Conservation (phyloP, 2,113 vertebrate genomes). For the Podocnemis expansa region DNA sequence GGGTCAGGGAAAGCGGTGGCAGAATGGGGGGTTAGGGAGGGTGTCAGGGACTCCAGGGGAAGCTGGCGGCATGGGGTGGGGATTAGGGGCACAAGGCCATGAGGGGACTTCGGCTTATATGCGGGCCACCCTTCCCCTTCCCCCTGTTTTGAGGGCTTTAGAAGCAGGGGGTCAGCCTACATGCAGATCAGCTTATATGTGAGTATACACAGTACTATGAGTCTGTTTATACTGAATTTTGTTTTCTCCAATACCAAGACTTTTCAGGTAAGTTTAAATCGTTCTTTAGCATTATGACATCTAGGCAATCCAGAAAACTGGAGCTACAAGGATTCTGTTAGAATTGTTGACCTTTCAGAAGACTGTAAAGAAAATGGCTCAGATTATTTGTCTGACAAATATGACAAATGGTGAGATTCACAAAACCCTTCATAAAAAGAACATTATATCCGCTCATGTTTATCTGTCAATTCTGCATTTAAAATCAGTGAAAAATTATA, state of each 20-base stretch:
- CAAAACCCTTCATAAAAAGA: neutral
- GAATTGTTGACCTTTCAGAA: neutral
- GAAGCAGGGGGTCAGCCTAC: too few relatives aligned
- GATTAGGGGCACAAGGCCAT: too few relatives aligned
- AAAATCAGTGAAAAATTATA: conserved; percentile 25
- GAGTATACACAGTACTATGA: neutral
- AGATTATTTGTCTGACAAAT: conserved; percentile 11
- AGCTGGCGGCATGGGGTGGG: too few relatives aligned
- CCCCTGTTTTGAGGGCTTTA: too few relatives aligned
- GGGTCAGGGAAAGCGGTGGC: too few relatives aligned
- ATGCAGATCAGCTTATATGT: too few relatives aligned
- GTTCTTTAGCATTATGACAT: neutral
- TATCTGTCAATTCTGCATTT: conserved; percentile 19
- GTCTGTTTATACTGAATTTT: neutral
- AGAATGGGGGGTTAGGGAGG: too few relatives aligned
- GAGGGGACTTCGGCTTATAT: too few relatives aligned
- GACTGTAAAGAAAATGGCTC: neutral
- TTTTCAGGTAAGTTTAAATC: neutral
- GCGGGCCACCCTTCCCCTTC: too few relatives aligned
- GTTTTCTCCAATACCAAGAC: neutral
- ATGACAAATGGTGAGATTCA: conserved; percentile 31
- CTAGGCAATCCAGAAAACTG: conserved; percentile 1
- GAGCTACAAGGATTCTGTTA: neutral
- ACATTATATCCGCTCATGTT: conserved; percentile 42
- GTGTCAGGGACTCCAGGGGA: too few relatives aligned